Percentiles rank a stretch among this genome's conserved stretches.
phyloP scores from a whole-genome alignment of 2,888 invertebrate species.

The Eudasyphora cyanicolor region DNA sequence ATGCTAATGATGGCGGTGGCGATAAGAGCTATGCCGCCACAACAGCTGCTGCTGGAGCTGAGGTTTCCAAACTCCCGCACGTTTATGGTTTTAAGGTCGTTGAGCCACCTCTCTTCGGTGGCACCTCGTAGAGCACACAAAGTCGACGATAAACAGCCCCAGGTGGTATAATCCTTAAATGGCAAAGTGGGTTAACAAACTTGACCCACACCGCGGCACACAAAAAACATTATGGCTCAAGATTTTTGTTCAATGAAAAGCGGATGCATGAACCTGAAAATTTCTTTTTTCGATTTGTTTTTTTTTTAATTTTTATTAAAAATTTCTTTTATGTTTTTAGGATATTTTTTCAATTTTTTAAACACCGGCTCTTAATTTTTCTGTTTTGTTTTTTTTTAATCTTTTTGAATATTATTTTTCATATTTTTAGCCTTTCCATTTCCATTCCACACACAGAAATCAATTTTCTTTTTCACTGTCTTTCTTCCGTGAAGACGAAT shows the following conservation, averaged over 20 bases:
- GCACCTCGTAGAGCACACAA: neutral
- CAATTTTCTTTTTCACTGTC: conserved; percentile 12
- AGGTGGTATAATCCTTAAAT: conserved; percentile 54
- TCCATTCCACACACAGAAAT: no score
- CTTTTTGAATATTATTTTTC: neutral
- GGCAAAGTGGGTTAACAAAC: conserved; percentile 65
- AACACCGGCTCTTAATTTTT: conserved; percentile 32
- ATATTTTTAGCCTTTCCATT: neutral
- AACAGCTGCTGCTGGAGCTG: conserved; percentile 8
- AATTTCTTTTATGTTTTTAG: no score
- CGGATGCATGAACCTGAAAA: conserved; percentile 40
- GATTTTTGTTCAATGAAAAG: conserved; percentile 20
- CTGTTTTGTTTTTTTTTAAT: conserved; percentile 13
- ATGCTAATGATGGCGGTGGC: conserved; percentile 13
- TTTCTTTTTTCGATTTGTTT: conserved; percentile 22
- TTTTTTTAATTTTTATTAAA: neutral
- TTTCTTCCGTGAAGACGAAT: neutral
- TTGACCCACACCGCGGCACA: conserved; percentile 60
- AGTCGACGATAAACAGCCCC: neutral
- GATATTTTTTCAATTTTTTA: neutral
- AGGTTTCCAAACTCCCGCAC: conserved; percentile 37
- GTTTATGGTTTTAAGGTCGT: conserved; percentile 62
- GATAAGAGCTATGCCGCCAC: neutral
- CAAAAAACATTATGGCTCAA: conserved; percentile 33
- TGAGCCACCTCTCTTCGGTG: conserved; percentile 45